A percentile compares a stretch with the other conserved stretches of the same genome.
Evolutionary conservation across 92 coral and sea anemone genomes (phyloP).

Genomic region (Bergia sp.): DNA sequence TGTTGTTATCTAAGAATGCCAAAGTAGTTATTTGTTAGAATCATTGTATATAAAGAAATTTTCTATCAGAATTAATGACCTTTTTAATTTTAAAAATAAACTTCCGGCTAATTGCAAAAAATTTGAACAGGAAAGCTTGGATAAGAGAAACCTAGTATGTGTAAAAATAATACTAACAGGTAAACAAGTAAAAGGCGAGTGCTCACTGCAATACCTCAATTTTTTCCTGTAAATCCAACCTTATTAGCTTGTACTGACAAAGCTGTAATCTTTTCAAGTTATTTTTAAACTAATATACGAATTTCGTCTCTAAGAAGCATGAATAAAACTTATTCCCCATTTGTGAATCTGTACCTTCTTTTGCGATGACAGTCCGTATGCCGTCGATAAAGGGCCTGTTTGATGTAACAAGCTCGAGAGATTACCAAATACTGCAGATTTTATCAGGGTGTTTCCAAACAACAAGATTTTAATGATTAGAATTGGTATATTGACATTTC

Average conservation of each 20-base stretch:
- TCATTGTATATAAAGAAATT: too few species aligned
- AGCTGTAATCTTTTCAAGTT: background rate
- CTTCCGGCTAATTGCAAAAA: background rate
- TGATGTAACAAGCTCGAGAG: background rate
- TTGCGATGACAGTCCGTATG: background rate
- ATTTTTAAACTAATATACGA: too few species aligned
- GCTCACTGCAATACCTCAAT: background rate
- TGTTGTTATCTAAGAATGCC: background rate
- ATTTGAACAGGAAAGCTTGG: background rate
- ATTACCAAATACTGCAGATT: background rate
- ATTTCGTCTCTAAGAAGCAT: background rate
- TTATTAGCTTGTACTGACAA: background rate
- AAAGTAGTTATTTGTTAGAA: background rate
- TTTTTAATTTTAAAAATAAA: background rate
- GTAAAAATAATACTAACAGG: background rate
- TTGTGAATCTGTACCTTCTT: background rate
- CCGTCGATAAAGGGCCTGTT: background rate
- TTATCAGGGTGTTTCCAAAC: background rate
- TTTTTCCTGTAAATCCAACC: background rate
- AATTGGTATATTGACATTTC: conserved; percentile 13
- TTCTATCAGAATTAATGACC: background rate
- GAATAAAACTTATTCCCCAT: background rate
- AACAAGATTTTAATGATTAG: background rate
- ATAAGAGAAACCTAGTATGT: background rate
- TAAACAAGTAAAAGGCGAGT: background rate